Percentiles rank a stretch among this genome's conserved stretches.
Evolutionary conservation across 2,797 vertebrate genomes (phyloP).

Genomic region (Tokudaia tokunoshimensis): DNA sequence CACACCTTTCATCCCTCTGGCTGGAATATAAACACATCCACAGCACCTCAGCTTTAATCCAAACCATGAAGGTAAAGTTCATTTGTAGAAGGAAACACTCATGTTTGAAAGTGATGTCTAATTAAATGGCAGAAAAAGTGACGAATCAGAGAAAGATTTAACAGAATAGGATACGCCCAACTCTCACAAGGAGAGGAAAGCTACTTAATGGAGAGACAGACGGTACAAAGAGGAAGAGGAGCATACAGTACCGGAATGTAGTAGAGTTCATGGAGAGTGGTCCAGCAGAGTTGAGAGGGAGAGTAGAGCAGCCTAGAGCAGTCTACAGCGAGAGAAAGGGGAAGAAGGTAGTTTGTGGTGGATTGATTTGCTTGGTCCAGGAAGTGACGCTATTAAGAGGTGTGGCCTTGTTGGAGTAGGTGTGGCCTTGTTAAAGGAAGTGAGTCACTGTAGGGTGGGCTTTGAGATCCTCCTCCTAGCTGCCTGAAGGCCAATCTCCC

Average conservation of each 20-base stretch:
- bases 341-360: background rate
- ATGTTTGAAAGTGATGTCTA: background rate
- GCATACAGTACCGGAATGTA: background rate
- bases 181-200: background rate
- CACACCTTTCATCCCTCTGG: background rate
- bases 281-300: background rate
- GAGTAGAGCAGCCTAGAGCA: background rate
- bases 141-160: background rate
- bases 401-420: background rate
- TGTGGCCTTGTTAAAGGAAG: background rate
- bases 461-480: background rate
- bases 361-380: background rate
- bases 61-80: background rate
- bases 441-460: background rate
- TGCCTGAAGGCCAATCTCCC: background rate
- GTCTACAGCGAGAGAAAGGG: background rate
- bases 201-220: background rate
- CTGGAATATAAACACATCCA: background rate
- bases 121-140: background rate
- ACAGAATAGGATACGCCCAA: background rate
- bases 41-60: background rate
- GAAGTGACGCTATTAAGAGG: background rate
- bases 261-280: background rate
- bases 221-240: background rate
- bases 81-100: background rate